Conservation (phyloP, 92 coral and sea anemone species). For the Phenganax subtilis region DNA sequence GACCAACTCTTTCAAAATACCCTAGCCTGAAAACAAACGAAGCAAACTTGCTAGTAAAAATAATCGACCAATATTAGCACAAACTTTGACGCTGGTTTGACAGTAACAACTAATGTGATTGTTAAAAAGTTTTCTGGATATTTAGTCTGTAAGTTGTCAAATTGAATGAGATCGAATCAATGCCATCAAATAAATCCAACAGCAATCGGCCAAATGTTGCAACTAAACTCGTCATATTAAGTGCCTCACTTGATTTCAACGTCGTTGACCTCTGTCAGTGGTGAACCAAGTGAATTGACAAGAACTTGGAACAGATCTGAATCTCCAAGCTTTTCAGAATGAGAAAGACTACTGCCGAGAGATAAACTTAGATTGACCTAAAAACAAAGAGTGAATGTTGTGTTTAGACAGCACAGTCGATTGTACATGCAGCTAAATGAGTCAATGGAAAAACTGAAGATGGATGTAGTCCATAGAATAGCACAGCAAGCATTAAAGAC, state of each 20-base stretch:
- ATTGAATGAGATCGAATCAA: no score
- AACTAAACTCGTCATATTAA: not conserved
- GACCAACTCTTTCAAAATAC: constrained; percentile 84
- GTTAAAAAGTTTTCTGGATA: no score
- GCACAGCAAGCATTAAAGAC: no score
- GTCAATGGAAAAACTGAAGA: no score
- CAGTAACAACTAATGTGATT: no score
- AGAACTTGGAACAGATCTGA: constrained; percentile 75
- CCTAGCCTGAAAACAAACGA: constrained; percentile 59
- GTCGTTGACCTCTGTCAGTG: constrained; percentile 89
- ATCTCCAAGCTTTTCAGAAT: constrained; percentile 62
- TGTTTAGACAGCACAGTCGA: not conserved
- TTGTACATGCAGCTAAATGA: no score
- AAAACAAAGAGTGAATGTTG: not conserved
- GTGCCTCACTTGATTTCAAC: constrained; percentile 68
- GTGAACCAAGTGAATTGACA: constrained; percentile 85
- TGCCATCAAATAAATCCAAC: no score
- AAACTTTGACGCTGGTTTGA: not conserved
- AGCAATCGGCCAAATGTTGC: no score
- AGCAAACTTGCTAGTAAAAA: not conserved
- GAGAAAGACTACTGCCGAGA: constrained; percentile 61
- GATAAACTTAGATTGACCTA: constrained; percentile 93
- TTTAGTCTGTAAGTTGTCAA: no score
- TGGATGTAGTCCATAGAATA: no score
- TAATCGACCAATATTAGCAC: not conserved